Percentiles rank a stretch among this genome's conserved stretches.
phyloP scores from a whole-genome alignment of 2,113 vertebrate species.

The Mesitornis unicolor region DNA sequence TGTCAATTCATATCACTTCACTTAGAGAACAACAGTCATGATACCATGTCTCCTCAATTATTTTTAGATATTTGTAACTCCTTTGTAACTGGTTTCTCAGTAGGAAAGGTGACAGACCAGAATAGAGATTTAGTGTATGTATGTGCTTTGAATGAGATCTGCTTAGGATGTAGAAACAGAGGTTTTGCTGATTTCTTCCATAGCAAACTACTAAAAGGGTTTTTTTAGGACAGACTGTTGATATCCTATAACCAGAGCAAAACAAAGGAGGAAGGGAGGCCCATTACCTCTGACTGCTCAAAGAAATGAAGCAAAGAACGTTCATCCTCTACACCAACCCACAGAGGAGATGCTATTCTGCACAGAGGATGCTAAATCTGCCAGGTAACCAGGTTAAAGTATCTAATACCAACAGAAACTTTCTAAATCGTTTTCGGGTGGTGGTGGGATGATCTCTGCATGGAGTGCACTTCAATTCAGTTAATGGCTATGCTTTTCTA shows the following conservation, averaged over 20 bases:
- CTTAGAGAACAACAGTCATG: background rate
- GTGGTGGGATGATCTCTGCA: background rate
- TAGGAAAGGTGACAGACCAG: background rate
- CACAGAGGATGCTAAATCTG: background rate
- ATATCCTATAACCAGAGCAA: background rate
- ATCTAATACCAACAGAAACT: background rate
- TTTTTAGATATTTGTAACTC: background rate
- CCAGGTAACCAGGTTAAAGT: background rate
- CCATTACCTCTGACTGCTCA: background rate
- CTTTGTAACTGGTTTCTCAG: background rate
- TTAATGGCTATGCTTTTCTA: background rate
- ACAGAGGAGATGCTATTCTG: background rate
- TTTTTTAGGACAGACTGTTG: background rate
- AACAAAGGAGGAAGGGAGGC: background rate
- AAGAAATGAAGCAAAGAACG: background rate
- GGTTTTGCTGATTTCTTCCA: background rate
- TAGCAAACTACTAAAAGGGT: background rate
- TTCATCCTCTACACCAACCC: background rate
- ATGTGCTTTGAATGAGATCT: background rate
- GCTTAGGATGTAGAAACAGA: background rate
- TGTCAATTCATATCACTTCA: background rate
- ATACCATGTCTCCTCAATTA: background rate
- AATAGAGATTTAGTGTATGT: accelerated
- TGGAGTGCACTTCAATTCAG: background rate
- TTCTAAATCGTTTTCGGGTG: background rate